Evolutionary conservation across 2,797 vertebrate species (phyloP).

Genomic region (Cuculus canorus): DNA sequence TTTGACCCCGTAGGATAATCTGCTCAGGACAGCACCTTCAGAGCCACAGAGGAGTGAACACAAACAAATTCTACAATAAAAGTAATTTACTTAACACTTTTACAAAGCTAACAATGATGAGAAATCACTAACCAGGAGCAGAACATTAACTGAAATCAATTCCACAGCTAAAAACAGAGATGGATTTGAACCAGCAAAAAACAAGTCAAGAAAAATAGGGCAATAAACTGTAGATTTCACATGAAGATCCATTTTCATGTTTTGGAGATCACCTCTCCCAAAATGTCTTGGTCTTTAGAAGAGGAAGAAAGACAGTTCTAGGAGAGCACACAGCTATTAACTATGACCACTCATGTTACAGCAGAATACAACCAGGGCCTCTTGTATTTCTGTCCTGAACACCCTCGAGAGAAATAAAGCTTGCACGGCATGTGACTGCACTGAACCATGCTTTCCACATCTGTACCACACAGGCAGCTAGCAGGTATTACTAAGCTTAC

Average conservation of each 20-base stretch:
- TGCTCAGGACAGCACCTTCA: neutral
- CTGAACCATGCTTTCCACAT: neutral
- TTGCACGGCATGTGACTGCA: accelerated
- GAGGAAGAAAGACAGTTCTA: neutral
- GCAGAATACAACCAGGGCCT: neutral
- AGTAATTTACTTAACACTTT: neutral
- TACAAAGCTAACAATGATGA: neutral
- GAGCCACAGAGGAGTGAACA: neutral
- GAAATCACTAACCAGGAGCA: neutral
- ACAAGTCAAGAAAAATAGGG: neutral
- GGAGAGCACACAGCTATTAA: neutral
- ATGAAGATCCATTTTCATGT: neutral
- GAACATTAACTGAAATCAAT: neutral
- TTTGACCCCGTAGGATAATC: neutral
- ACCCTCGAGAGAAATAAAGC: neutral
- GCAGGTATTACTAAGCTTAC: neutral
- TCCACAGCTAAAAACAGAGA: neutral
- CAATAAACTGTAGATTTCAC: neutral
- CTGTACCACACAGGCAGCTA: neutral
- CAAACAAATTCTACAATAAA: neutral
- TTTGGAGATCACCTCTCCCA: neutral
- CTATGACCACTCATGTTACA: neutral
- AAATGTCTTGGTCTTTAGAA: neutral
- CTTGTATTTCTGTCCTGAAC: neutral
- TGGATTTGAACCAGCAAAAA: neutral